These are phyloP conservation scores for Darevskia mixta DNA, from an alignment of 2,797 vertebrate genomes.

Conservation along the genomic window DNA sequence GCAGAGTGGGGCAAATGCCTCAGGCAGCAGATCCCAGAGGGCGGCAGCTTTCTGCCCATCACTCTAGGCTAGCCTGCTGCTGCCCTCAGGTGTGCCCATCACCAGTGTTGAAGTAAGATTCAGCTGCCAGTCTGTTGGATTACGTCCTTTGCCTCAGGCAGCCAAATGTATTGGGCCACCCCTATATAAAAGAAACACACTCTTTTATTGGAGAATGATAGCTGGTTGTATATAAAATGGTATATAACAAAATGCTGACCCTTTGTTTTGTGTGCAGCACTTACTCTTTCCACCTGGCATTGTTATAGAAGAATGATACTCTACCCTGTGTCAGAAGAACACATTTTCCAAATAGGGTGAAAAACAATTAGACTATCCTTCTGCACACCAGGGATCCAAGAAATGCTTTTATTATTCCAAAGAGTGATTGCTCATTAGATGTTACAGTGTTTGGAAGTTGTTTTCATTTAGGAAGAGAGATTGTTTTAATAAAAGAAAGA, in stretches of 20 bases:
- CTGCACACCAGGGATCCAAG: not conserved
- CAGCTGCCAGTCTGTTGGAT: too few relatives aligned
- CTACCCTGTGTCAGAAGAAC: not conserved
- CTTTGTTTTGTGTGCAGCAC: not conserved
- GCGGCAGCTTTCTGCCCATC: too few relatives aligned
- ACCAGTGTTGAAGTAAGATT: too few relatives aligned
- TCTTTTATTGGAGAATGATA: not conserved
- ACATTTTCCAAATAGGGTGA: not conserved
- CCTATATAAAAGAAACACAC: too few relatives aligned
- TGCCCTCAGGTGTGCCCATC: too few relatives aligned
- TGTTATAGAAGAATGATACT: not conserved
- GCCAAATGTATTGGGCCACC: too few relatives aligned
- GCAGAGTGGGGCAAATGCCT: too few relatives aligned
- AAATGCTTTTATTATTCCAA: slow-evolving; percentile 6
- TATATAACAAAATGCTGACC: not conserved
- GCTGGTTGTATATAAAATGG: not conserved
- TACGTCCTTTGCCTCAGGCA: too few relatives aligned
- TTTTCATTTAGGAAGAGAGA: slow-evolving; percentile 31
- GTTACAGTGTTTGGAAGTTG: not conserved
- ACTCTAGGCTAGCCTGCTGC: too few relatives aligned
- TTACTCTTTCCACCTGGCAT: not conserved
- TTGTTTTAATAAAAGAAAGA: slow-evolving; percentile 34
- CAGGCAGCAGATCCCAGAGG: too few relatives aligned
- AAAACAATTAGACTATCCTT: not conserved
- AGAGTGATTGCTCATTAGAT: slow-evolving; percentile 20